These are phyloP conservation scores for Chaitophorus viminalis DNA, from an alignment of 2,888 invertebrate species.

Conservation along the genomic window DNA sequence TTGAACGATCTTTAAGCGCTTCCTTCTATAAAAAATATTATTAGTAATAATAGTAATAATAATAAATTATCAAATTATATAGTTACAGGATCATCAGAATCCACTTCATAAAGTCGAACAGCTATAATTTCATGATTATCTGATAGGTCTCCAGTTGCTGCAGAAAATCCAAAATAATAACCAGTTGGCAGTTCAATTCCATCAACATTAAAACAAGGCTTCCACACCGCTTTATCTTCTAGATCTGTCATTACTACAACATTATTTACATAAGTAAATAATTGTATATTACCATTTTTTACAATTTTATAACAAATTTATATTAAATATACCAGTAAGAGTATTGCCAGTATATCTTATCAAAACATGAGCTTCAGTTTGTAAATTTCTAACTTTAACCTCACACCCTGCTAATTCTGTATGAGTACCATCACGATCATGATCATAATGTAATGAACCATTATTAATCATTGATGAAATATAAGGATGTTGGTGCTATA, in stretches of 20 bases:
- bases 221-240: slow-evolving; percentile 92
- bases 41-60: slow-evolving; percentile 2
- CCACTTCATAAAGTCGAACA: slow-evolving; percentile 91
- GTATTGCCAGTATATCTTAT: slow-evolving; percentile 92
- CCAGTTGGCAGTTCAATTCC: slow-evolving; percentile 94
- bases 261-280: slow-evolving; percentile 63
- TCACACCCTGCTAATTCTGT: slow-evolving; percentile 98
- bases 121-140: slow-evolving; percentile 96
- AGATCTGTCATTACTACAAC: slow-evolving; percentile 87
- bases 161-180: slow-evolving; percentile 92
- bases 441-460: slow-evolving; percentile 94
- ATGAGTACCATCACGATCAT: slow-evolving; percentile 97
- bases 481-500: slow-evolving; percentile 96
- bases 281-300: background rate
- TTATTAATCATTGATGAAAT: slow-evolving; percentile 99
- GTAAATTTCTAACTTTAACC: slow-evolving; percentile 90
- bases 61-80: slow-evolving; percentile 16
- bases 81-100: slow-evolving; percentile 72
- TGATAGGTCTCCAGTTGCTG: slow-evolving; percentile 95
- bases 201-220: slow-evolving; percentile 88
- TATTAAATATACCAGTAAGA: slow-evolving; percentile 75
- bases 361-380: slow-evolving; percentile 89
- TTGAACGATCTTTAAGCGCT: slow-evolving; percentile 78
- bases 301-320: background rate
- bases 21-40: slow-evolving; percentile 70